A percentile compares a stretch with the other conserved stretches of the same genome.
These are phyloP conservation scores for Saxidomus purpurata DNA, from an alignment of 1,140 invertebrate species.

Conservation along the genomic window DNA sequence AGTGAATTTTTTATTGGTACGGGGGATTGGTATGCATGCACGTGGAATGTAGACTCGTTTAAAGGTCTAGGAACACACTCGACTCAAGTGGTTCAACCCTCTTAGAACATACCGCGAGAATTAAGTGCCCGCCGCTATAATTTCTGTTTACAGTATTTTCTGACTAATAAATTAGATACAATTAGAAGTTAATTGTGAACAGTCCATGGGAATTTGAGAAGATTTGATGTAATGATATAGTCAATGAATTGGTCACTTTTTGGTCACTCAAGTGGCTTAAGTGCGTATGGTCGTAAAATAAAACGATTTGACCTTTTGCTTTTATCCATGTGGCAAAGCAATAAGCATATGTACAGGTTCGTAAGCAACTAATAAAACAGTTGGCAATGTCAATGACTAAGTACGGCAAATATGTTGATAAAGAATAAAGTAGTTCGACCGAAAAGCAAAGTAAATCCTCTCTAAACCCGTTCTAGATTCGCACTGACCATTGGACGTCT, in stretches of 20 bases:
- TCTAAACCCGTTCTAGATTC: too few species aligned
- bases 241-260: conserved; percentile 23
- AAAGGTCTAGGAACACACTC: conserved; percentile 7
- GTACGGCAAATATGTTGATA: too few species aligned
- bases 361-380: too few species aligned
- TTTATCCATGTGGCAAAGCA: too few species aligned
- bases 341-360: too few species aligned
- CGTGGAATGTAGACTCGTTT: background rate
- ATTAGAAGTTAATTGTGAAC: conserved; percentile 3
- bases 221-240: background rate
- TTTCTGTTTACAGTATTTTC: background rate
- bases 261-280: background rate
- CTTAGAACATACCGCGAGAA: background rate
- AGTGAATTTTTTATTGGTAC: background rate
- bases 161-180: conserved; percentile 2
- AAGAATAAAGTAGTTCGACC: too few species aligned
- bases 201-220: background rate
- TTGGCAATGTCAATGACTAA: too few species aligned
- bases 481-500: too few species aligned
- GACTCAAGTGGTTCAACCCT: background rate
- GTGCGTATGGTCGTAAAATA: background rate
- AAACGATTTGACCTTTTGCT: background rate
- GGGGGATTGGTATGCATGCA: conserved; percentile 19
- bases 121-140: background rate
- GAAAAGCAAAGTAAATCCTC: too few species aligned